phyloP scores from a whole-genome alignment of 2,888 invertebrate genomes.

The Agapetus fuscipes region DNA sequence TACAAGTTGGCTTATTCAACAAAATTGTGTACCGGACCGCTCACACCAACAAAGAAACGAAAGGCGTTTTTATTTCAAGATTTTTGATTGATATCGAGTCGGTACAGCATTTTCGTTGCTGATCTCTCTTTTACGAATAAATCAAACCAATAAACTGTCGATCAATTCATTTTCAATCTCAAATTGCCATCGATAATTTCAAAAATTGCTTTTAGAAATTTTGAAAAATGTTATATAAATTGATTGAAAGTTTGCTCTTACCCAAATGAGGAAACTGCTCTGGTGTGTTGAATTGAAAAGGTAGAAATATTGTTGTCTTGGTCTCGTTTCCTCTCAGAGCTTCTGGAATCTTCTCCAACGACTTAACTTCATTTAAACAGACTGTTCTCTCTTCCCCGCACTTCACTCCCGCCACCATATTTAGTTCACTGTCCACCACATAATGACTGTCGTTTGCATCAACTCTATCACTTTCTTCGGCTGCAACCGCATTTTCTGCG shows the following conservation, averaged over 20 bases:
- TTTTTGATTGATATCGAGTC: no score
- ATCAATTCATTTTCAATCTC: no score
- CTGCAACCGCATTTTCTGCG: constrained; percentile 10
- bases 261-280: constrained; percentile 18
- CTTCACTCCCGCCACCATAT: constrained; percentile 36
- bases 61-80: no score
- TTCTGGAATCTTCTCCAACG: constrained; percentile 42
- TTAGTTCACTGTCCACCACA: constrained; percentile 29
- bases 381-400: constrained; percentile 39
- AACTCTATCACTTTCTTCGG: constrained; percentile 8
- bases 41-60: no score
- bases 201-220: no score
- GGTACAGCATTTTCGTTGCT: no score
- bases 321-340: constrained; percentile 35
- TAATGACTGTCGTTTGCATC: neutral
- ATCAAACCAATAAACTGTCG: no score
- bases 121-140: no score
- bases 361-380: constrained; percentile 50
- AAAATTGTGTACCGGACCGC: no score
- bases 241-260: constrained; percentile 6
- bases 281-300: constrained; percentile 52
- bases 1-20: no score
- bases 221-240: no score
- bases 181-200: no score
- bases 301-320: constrained; percentile 54